Conservation (phyloP, 2,113 vertebrate genomes). For the Ciconia boyciana region DNA sequence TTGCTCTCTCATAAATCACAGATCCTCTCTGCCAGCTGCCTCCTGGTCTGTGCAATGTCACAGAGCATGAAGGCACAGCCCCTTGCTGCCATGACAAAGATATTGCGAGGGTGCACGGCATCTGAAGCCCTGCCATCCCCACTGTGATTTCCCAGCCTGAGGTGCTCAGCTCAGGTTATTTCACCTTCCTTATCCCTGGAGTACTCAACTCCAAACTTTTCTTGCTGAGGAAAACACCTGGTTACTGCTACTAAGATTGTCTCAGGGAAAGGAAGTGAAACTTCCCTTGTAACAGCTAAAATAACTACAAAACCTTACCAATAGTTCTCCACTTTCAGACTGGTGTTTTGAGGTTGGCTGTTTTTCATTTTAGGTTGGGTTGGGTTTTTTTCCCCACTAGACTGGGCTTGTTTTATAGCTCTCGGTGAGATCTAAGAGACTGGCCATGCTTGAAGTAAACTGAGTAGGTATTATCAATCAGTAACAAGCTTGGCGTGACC, state of each 20-base stretch:
- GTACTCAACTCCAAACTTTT: neutral
- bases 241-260: neutral
- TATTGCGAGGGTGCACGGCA: rapidly evolving
- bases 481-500: neutral
- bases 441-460: neutral
- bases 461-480: neutral
- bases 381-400: neutral
- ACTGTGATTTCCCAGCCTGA: neutral
- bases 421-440: neutral
- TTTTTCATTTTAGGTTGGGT: neutral
- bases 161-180: neutral
- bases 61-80: neutral
- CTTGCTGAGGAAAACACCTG: neutral
- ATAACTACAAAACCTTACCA: neutral
- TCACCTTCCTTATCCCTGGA: neutral
- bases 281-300: neutral
- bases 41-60: neutral
- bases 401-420: neutral
- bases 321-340: neutral
- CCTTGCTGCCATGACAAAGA: neutral
- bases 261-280: neutral
- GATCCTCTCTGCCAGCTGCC: neutral
- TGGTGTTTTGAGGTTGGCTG: neutral
- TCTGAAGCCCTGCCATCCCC: neutral
- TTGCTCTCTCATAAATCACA: neutral